Evolutionary conservation across 2,113 vertebrate species (phyloP), one percentile per base, ranked within the genome.

Genomic region (Esox niger): DNA sequence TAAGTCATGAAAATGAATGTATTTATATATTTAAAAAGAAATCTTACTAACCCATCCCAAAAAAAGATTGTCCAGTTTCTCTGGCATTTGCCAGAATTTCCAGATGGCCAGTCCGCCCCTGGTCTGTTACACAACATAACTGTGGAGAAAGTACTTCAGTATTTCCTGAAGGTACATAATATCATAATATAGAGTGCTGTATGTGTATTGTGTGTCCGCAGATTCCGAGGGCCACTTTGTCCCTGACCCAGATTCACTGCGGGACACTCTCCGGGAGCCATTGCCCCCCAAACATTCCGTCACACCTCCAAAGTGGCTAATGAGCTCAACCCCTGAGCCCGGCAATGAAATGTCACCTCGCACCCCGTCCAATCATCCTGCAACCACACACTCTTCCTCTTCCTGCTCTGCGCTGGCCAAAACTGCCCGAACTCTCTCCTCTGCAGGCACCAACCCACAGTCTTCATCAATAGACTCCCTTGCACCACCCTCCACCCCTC

Each of bases 231-330:
- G 84, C 86, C 91, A 92, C 26, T 84, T 90, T 33, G 75, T 82
- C 38, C 88, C 92, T 0, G 95, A 95, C 78, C 66, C 79, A 2
- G 94, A 95, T 13, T 70, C 80, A 6, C 13, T 87, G 79, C 90
- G 90, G 77, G 94, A 95, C 62, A 88, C 90, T 4, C 74, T 91
- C 47, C 85, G 90, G 9, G 92, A 93, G 54, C 86, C 86, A 0
- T 86, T 82, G n/a, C 86, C 86, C 25, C 84, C 92, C n/a, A 96
- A 93, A 72, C 95, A 94, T 61, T 88, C 93, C 20, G 60, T 96
- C 27, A 86, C 96, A 81, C 93, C 94, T 69, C 95, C 95, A 0
- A 98, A 98, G 72, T 95, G 95, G 91, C 88, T 92, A n/a, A 85
- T 93, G 66, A 94, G 91, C 71, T 87, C 92, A 27, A 29, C 79